These are phyloP conservation scores for Eulemur rubriventer DNA, from an alignment of 2,797 vertebrate species.

Conservation along the genomic window DNA sequence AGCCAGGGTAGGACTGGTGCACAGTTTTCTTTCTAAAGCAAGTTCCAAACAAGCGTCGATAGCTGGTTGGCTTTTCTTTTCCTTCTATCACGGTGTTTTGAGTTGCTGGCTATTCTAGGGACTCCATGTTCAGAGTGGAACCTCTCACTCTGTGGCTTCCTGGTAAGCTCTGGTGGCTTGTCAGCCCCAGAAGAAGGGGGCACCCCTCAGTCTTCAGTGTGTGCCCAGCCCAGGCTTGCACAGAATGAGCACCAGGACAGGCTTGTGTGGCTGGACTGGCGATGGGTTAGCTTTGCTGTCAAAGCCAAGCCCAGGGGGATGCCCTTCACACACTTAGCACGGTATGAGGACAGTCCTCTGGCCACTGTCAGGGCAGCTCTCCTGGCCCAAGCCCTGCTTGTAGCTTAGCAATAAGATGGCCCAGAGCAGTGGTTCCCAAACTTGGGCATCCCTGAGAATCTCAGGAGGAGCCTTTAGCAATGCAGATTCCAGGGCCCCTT, in stretches of 20 bases:
- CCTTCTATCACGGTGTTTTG: conserved; percentile 29
- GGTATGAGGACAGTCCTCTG: background rate
- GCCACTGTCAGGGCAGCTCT: background rate
- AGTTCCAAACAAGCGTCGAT: conserved; percentile 31
- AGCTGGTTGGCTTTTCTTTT: background rate
- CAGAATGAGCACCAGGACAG: background rate
- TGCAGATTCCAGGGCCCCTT: background rate
- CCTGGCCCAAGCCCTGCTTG: background rate
- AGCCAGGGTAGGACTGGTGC: background rate
- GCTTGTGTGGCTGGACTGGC: background rate
- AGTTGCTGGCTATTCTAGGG: conserved; percentile 41
- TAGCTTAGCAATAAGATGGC: rapidly evolving
- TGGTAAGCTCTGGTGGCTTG: background rate
- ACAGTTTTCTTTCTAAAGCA: conserved; percentile 39
- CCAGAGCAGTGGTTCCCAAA: background rate
- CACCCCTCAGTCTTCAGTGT: rapidly evolving
- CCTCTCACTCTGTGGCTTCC: background rate
- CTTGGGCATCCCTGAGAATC: background rate
- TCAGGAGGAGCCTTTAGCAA: background rate
- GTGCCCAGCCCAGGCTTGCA: background rate
- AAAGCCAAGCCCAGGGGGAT: background rate
- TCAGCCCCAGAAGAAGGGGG: background rate
- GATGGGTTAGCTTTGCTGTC: background rate
- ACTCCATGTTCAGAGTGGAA: background rate
- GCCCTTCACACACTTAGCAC: background rate